Base-by-base conservation (phyloP, 2,113 vertebrate genomes). In the Esox niger region DNA sequence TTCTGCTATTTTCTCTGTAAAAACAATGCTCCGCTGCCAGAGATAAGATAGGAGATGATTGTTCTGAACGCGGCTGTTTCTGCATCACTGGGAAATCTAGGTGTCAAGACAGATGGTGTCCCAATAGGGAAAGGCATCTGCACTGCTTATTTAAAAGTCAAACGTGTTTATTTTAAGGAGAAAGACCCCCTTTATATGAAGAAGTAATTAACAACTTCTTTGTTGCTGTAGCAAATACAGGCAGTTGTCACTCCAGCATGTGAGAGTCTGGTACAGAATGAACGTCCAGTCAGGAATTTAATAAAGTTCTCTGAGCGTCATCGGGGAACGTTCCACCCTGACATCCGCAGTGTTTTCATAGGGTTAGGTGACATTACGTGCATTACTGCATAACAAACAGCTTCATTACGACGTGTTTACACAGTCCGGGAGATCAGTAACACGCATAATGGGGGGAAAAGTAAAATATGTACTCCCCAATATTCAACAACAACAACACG, bases 191-290 rank as follows among this genome's bases (percentile, higher is more conserved):
- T 61, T 46, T 85, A 82, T 81, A 71, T 78, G 62, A 69, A 80
- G 86, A 87, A 81, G 77, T 74, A 87, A 86, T 90, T 88, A 87
- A 79, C 68, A 64, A 64, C 58, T 67, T 75, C 63, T 74, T 62
- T 89, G 82, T 89, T 86, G 82, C 86, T 83, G 76, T 73, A 83
- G 74, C 82, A 80, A 86, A 85, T 75, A 86, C 82, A 88, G 80
- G 81, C 79, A n/a, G 10, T 30, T 57, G 58, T 56, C 56, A 29
- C 9, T 38, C 30, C 29, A 49, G 33, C 15, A 43, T 62, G 5
- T 32, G 26, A 59, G 31, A 15, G 17, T 29, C 38, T 17, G 3
- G 55, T 60, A 30, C n/a, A 23, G 58, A 30, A 4, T 69, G 61
- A 54, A 31, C 26, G 17, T 43, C 63, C 38, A 26, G 31, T 67